Conservation (phyloP, 2,888 invertebrate species). For the Smittia aterrima region DNA sequence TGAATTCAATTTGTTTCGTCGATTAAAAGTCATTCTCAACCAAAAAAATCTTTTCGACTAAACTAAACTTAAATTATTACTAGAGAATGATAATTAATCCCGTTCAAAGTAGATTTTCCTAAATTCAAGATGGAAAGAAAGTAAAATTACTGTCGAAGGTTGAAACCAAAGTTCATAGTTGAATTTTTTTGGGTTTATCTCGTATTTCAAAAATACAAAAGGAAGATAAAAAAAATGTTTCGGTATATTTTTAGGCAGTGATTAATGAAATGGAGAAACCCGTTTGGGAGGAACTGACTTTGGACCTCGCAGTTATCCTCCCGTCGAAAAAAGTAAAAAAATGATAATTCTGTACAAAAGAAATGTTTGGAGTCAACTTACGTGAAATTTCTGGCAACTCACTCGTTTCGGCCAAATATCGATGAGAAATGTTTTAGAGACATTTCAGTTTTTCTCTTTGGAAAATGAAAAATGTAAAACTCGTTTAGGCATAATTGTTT, state of each 20-base stretch:
- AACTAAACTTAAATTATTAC: constrained; percentile 4
- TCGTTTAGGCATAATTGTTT: constrained; percentile 33
- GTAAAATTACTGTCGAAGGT: background rate
- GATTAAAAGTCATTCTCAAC: background rate
- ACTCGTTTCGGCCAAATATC: constrained; percentile 16
- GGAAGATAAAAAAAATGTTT: constrained; percentile 37
- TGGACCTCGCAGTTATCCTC: constrained; percentile 23
- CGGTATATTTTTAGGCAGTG: constrained; percentile 42
- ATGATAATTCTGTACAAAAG: constrained; percentile 25
- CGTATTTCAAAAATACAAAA: constrained; percentile 39
- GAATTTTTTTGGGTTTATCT: constrained; percentile 29
- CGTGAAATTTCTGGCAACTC: no score
- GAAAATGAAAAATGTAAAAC: constrained; percentile 4
- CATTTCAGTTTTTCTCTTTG: constrained; percentile 9
- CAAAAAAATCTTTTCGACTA: constrained; percentile 12
- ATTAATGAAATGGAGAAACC: constrained; percentile 17
- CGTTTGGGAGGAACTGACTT: constrained; percentile 33
- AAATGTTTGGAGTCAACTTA: constrained; percentile 12
- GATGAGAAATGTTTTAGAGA: constrained; percentile 13
- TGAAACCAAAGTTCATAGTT: constrained; percentile 18
- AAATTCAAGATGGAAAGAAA: background rate
- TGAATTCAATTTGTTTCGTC: background rate
- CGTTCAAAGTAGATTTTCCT: background rate
- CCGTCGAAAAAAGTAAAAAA: background rate
- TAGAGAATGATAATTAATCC: background rate